Evolutionary conservation across 37 sponge, comb jelly and placozoan species (phyloP).

Genomic region (Crambe crambe): DNA sequence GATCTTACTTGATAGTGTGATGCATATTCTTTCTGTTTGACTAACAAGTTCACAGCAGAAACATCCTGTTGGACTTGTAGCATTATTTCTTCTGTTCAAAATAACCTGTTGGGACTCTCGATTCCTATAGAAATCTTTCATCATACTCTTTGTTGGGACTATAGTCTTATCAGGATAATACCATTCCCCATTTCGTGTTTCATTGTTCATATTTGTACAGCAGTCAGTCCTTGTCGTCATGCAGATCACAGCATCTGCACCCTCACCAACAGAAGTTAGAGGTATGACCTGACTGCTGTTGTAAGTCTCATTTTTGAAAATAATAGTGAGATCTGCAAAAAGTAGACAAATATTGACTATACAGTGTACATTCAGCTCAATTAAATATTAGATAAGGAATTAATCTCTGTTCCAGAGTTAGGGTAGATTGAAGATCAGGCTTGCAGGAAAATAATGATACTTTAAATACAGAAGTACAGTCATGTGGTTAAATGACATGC

Average conservation of each 20-base stretch:
- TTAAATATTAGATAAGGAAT: too few relatives aligned
- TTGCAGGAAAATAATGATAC: too few relatives aligned
- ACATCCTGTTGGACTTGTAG: background rate
- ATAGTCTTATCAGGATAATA: background rate
- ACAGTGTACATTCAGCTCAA: too few relatives aligned
- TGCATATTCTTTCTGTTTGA: background rate
- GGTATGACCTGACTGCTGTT: conserved; percentile 19
- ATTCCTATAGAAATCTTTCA: background rate
- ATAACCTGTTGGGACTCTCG: background rate
- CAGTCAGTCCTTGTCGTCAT: background rate
- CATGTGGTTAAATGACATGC: too few relatives aligned
- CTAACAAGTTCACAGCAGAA: background rate
- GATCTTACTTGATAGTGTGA: too few relatives aligned
- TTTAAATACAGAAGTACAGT: too few relatives aligned
- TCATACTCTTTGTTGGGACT: too few relatives aligned
- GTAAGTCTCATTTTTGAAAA: background rate
- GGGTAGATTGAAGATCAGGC: too few relatives aligned
- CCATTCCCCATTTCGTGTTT: background rate
- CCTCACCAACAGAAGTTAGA: background rate
- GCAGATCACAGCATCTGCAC: conserved; percentile 12
- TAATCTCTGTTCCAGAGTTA: too few relatives aligned
- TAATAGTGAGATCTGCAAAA: too few relatives aligned
- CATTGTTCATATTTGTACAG: background rate
- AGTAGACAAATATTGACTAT: too few relatives aligned
- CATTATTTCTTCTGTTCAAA: background rate